These are phyloP conservation scores for Drosophila virilis DNA, from an alignment of 1,140 invertebrate genomes.

Conservation along the genomic window DNA sequence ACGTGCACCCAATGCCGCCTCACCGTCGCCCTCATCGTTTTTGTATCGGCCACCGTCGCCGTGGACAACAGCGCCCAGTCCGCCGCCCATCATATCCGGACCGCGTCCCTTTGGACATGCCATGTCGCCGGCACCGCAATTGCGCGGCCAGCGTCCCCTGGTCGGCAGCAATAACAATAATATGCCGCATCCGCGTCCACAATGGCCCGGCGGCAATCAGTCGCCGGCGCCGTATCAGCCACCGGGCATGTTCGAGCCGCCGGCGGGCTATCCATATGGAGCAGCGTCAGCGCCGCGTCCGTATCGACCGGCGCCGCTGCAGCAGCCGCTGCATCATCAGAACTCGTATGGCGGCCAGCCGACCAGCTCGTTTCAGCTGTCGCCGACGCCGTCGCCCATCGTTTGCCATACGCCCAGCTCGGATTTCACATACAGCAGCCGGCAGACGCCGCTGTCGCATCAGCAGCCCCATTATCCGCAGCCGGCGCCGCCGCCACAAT, in stretches of 20 bases:
- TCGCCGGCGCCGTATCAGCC: slow-evolving; percentile 70
- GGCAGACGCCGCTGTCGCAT: slow-evolving; percentile 78
- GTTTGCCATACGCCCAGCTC: slow-evolving; percentile 79
- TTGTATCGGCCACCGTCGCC: slow-evolving; percentile 88
- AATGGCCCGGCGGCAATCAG: slow-evolving; percentile 86
- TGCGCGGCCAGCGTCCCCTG: slow-evolving; percentile 80
- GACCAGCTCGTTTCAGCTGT: slow-evolving; percentile 83
- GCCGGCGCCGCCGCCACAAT: slow-evolving; percentile 55
- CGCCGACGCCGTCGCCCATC: slow-evolving; percentile 81
- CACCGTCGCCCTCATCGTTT: slow-evolving; percentile 85
- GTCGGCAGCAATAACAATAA: slow-evolving; percentile 52
- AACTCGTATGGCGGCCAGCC: slow-evolving; percentile 72
- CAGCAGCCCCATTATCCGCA: slow-evolving; percentile 52
- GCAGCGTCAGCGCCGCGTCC: slow-evolving; percentile 56
- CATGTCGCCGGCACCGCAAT: slow-evolving; percentile 85
- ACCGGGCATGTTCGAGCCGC: slow-evolving; percentile 37
- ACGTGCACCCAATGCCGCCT: slow-evolving; percentile 71
- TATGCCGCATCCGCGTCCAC: slow-evolving; percentile 87
- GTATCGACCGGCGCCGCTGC: slow-evolving; percentile 63
- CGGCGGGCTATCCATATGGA: slow-evolving; percentile 32
- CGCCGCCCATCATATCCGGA: slow-evolving; percentile 87
- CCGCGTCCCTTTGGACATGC: slow-evolving; percentile 85
- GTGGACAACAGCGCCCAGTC: slow-evolving; percentile 85
- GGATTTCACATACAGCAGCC: slow-evolving; percentile 77
- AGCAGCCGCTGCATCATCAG: slow-evolving; percentile 72